Base-by-base conservation (phyloP, 2,888 invertebrate genomes). In the Chouioia cunea region DNA sequence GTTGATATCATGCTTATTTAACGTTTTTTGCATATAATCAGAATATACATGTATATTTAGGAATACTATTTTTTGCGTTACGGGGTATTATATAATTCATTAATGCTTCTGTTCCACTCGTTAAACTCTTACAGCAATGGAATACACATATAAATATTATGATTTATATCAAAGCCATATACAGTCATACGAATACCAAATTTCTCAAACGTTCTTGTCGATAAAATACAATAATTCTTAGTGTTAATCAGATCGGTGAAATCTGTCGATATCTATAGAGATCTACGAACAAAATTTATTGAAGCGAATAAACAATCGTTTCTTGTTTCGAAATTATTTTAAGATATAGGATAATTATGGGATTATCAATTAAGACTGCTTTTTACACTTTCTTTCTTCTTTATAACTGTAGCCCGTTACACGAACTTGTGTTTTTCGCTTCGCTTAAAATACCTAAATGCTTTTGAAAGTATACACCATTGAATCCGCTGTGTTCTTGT, bases 51-150 rank as follows among this genome's bases (percentile, higher is more conserved):
- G 12, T 6, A 36, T 36, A 36, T 36, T 36, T 48, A 54, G 54
- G 22, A 56, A 23, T 58, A 66, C 22, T 75, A 70, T 67, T 66
- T 73, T 74, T 60, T 71, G 64, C 71, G 70, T 73, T 77, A 69
- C 6, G 6, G 10, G 4, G 12, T 36, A 6, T 10, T 36, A 36
- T 36, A 36, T 36, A 8, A 36, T 76, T 64, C 27, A 52, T 57
- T 69, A 69, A 63, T 63, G 27, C 64, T 69, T 79, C 77, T 75
- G 77, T 78, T 80, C 78, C 74, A 76, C 73, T 75, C 74, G 74
- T 78, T 74, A 74, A 66, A 65, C 67, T 70, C 67, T 69, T 64
- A 22, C n/a, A 22, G 15, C 15, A 68, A 65, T 65, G 63, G 68
- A 68, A 65, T 65, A 56, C 65, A 57, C 73, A 67, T 71, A 66